Evolutionary conservation across 2,888 invertebrate genomes (phyloP).

Genomic region (Lasius fuliginosus): DNA sequence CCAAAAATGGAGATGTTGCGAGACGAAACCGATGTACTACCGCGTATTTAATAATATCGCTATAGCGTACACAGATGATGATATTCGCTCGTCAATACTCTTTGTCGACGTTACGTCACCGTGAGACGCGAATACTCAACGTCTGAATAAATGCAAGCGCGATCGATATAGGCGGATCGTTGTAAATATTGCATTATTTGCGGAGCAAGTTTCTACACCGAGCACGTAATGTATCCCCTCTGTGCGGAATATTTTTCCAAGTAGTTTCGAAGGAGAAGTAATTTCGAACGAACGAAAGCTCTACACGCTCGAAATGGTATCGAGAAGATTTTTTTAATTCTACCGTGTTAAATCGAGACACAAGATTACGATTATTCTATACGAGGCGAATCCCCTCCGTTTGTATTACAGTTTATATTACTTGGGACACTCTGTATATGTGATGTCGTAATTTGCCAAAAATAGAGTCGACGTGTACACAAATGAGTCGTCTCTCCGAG

Average conservation of each 20-base stretch:
- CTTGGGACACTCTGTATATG: slow-evolving; percentile 25
- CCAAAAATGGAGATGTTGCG: slow-evolving; percentile 6
- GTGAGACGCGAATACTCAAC: slow-evolving; percentile 23
- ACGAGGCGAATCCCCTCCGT: background rate
- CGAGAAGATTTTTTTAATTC: background rate
- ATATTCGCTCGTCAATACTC: slow-evolving; percentile 42
- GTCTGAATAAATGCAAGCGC: slow-evolving; percentile 50
- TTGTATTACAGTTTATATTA: background rate
- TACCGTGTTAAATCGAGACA: background rate
- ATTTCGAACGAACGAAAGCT: slow-evolving; percentile 15
- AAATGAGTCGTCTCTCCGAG: slow-evolving; percentile 43
- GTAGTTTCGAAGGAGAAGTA: background rate
- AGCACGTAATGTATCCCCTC: slow-evolving; percentile 20
- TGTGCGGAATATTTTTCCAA: background rate
- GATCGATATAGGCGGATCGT: slow-evolving; percentile 53
- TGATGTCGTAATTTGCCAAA: slow-evolving; percentile 68
- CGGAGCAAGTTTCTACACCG: slow-evolving; percentile 33
- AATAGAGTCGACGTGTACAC: slow-evolving; percentile 61
- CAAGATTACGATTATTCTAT: background rate
- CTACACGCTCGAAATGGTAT: background rate
- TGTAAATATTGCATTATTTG: slow-evolving; percentile 51
- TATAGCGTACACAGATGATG: slow-evolving; percentile 24
- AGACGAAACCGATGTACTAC: background rate
- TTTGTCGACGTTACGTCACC: slow-evolving; percentile 42
- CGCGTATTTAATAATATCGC: slow-evolving; percentile 25